Evolutionary conservation across 1,140 invertebrate species (phyloP), one percentile per base, ranked within the genome.

Genomic region (Bombus pascuorum): DNA sequence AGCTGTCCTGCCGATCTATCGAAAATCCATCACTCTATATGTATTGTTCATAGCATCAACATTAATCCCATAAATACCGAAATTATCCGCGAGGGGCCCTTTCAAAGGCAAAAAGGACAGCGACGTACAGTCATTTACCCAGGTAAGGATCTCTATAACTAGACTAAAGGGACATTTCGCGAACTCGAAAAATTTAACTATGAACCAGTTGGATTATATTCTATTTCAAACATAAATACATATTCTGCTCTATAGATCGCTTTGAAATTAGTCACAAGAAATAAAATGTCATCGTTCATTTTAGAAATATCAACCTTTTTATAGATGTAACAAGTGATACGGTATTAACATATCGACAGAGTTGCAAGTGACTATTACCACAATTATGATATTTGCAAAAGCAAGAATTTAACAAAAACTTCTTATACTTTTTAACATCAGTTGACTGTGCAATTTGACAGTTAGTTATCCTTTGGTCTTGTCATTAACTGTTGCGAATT

Each of bases 61-160:
- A 91, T 92, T 92, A 93, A 93, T 93, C 92, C 92, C 44, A 85
- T 93, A 93, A 93, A 93, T 92, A 91, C 89, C 81, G 53, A 93
- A 93, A 93, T 93, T 93, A 93, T 92, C 88, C 79, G 72, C 32
- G 37, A 37, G 57, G 81, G 85, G 84, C 39, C 75, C 39, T 34
- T 44, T 25, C 53, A 65, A 39, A 62, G 68, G 73, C 37, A 32
- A 71, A 66, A 85, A 85, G 34, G 34, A 32, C 25, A 57, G 32
- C 25, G 71, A 59, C 75, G 75, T 84, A 47, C 59, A 47, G 59
- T 78, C 82, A 44, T 78, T 78, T 22, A 6, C 25, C 28, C 32
- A 79, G 75, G 75, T 79, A 71, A 13, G 25, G 34, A 57, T n/a
- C 25, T 15, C 22, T 13, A 18, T 34, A 22, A 22, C 6, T 37